These are phyloP conservation scores for Neotoma lepida DNA, from an alignment of 2,113 vertebrate species.

Conservation along the genomic window DNA sequence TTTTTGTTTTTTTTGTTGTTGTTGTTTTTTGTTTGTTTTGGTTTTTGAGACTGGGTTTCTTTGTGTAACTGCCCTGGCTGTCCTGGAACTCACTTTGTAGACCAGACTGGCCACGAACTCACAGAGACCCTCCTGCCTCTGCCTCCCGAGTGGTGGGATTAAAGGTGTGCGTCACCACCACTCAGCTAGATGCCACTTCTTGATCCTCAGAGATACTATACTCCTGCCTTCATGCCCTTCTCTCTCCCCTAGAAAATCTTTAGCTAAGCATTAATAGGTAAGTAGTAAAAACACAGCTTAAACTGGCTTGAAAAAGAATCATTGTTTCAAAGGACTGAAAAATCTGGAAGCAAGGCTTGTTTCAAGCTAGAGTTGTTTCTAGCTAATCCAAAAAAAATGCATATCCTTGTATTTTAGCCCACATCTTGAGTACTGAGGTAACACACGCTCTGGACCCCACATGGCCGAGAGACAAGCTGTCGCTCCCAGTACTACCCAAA, in stretches of 20 bases:
- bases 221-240: neutral
- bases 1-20: too few species aligned
- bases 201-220: conserved; percentile 2
- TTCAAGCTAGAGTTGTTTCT: conserved; percentile 3
- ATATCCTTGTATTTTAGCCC: neutral
- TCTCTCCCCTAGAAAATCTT: neutral
- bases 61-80: too few species aligned
- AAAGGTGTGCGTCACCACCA: too few species aligned
- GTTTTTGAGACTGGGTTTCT: too few species aligned
- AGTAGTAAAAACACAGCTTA: neutral
- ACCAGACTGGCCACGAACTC: too few species aligned
- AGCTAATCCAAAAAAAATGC: neutral
- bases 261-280: neutral
- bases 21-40: too few species aligned
- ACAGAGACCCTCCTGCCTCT: too few species aligned
- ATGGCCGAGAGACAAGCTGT: neutral
- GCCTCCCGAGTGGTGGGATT: too few species aligned
- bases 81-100: too few species aligned
- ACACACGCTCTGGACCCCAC: neutral
- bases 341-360: neutral
- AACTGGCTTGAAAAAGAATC: neutral
- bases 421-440: neutral
- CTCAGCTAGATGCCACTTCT: neutral
- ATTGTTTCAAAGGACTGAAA: neutral
- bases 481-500: neutral